These are phyloP conservation scores for Peromyscus polionotus DNA, from an alignment of 2,113 vertebrate genomes.

Conservation along the genomic window DNA sequence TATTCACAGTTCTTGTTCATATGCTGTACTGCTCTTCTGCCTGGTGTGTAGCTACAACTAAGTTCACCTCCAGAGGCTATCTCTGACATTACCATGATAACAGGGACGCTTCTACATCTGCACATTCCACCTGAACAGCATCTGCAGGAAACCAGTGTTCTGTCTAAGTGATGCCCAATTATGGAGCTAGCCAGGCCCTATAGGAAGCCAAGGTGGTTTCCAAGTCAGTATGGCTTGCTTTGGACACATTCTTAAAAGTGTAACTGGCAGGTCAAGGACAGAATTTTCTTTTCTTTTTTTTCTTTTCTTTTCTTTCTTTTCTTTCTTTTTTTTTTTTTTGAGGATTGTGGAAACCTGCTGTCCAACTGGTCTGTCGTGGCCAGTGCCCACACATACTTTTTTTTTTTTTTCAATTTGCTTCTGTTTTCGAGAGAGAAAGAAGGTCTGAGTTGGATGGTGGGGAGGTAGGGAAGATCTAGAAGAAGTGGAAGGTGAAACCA, in stretches of 20 bases:
- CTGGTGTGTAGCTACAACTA: no score
- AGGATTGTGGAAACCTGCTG: background rate
- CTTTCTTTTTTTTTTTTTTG: no score
- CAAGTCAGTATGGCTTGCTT: background rate
- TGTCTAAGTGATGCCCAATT: background rate
- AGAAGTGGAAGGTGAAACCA: background rate
- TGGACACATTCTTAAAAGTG: background rate
- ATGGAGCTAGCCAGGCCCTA: background rate
- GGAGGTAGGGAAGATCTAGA: background rate
- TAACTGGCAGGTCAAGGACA: background rate
- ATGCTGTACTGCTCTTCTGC: background rate
- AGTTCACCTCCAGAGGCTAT: background rate
- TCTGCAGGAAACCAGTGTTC: no score
- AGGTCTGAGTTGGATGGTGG: background rate
- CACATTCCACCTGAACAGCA: no score
- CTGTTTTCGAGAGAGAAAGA: background rate
- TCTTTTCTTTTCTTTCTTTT: no score
- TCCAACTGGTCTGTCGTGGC: rapidly evolving
- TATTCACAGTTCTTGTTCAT: background rate
- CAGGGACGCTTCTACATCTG: rapidly evolving
- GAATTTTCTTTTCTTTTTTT: background rate
- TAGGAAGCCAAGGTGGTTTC: background rate
- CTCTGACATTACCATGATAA: background rate
- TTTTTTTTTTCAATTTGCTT: background rate
- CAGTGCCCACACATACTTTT: background rate